A percentile compares a stretch with the other conserved stretches of the same genome.
These are phyloP conservation scores for Spisula solida DNA, from an alignment of 2,888 invertebrate genomes.

Conservation along the genomic window DNA sequence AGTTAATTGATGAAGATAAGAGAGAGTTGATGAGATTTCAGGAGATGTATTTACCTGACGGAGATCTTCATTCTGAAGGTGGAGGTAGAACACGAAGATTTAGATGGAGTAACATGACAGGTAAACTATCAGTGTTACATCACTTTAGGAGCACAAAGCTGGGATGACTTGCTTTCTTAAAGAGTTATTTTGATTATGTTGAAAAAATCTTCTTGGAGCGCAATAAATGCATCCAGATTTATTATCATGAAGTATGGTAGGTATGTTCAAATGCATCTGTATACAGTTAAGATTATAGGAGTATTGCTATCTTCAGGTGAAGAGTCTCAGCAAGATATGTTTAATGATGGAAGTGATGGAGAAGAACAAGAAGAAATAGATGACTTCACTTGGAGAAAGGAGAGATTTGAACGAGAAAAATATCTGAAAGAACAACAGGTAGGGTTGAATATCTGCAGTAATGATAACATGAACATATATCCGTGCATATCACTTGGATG, in stretches of 20 bases:
- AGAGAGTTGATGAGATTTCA: conserved; percentile 94
- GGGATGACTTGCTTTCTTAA: neutral
- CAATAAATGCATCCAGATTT: too few species aligned
- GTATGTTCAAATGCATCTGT: too few species aligned
- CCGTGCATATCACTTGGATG: too few species aligned
- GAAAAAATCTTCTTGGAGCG: too few species aligned
- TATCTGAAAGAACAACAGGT: conserved; percentile 90
- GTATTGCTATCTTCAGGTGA: conserved; percentile 76
- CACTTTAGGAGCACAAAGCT: neutral
- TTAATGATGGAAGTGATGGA: conserved; percentile 84
- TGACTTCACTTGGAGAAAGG: conserved; percentile 93
- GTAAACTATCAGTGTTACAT: neutral
- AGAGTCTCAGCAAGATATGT: conserved; percentile 89
- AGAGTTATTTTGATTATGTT: neutral
- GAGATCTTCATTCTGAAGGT: conserved; percentile 93
- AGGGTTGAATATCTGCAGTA: neutral
- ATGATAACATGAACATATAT: too few species aligned
- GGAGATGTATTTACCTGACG: conserved; percentile 96
- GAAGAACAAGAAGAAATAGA: conserved; percentile 90
- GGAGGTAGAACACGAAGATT: conserved; percentile 94
- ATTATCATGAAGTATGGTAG: too few species aligned
- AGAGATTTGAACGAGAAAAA: conserved; percentile 93
- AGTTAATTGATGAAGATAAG: conserved; percentile 95
- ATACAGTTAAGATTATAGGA: neutral
- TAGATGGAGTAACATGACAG: conserved; percentile 93